These are phyloP conservation scores for Tetanocera ferruginea DNA, from an alignment of 2,888 invertebrate genomes.

Conservation along the genomic window DNA sequence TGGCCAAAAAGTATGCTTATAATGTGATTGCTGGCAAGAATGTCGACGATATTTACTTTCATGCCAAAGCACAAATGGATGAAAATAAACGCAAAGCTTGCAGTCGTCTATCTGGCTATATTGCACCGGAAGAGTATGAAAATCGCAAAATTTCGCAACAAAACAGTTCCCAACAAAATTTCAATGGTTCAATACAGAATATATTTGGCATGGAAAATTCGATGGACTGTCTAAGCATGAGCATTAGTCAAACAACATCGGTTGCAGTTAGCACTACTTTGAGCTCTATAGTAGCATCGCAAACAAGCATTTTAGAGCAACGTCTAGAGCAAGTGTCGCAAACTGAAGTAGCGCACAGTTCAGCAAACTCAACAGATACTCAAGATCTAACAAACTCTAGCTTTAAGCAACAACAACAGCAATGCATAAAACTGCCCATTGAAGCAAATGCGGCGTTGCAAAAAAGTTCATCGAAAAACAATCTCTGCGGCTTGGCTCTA, in stretches of 20 bases:
- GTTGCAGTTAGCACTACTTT: constrained; percentile 13
- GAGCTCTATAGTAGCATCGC: constrained; percentile 45
- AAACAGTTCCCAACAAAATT: constrained; percentile 35
- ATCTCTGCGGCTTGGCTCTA: constrained; percentile 62
- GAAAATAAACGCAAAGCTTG: constrained; percentile 56
- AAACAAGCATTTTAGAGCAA: constrained; percentile 54
- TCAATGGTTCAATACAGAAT: constrained; percentile 52
- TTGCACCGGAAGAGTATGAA: constrained; percentile 66
- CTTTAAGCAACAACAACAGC: not conserved
- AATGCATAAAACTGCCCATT: constrained; percentile 45
- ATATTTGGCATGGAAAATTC: constrained; percentile 61
- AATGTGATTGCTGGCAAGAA: constrained; percentile 77
- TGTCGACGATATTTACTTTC: constrained; percentile 74
- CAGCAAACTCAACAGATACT: not conserved
- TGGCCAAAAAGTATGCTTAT: constrained; percentile 77
- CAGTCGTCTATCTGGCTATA: constrained; percentile 63
- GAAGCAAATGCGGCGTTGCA: constrained; percentile 58
- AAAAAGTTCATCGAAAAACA: constrained; percentile 68
- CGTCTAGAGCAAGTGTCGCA: constrained; percentile 45
- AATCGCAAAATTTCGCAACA: constrained; percentile 56
- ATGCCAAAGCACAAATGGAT: constrained; percentile 61
- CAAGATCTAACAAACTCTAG: not conserved
- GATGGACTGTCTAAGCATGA: constrained; percentile 59
- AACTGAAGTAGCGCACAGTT: not conserved
- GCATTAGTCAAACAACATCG: constrained; percentile 55